A percentile compares a stretch with the other conserved stretches of the same genome.
Evolutionary conservation across 1,140 invertebrate species (phyloP).

Genomic region (Calliopsis andreniformis): DNA sequence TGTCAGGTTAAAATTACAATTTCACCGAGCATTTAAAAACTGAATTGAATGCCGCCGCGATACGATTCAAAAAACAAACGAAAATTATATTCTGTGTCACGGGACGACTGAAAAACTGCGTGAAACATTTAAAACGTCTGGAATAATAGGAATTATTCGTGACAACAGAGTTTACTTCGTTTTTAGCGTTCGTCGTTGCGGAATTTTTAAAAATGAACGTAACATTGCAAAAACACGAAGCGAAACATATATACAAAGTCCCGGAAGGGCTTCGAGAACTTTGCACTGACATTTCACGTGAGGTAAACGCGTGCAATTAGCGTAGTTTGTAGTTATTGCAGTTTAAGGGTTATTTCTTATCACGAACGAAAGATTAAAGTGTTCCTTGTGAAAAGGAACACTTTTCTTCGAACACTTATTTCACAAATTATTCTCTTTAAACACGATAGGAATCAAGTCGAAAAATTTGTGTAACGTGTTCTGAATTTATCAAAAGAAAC

Average conservation of each 20-base stretch:
- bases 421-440: too few species aligned
- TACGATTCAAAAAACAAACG: constrained; percentile 11
- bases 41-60: neutral
- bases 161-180: neutral
- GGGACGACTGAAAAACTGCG: neutral
- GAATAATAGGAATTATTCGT: neutral
- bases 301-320: constrained; percentile 75
- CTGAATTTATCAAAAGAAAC: too few species aligned
- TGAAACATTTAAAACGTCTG: neutral
- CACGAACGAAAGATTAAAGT: neutral
- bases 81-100: neutral
- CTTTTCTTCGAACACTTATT: too few species aligned
- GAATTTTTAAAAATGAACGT: constrained; percentile 67
- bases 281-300: constrained; percentile 86
- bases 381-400: too few species aligned
- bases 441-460: too few species aligned
- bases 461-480: too few species aligned
- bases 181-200: neutral
- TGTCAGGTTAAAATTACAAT: neutral
- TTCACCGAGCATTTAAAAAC: constrained; percentile 2
- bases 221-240: constrained; percentile 67
- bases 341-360: neutral
- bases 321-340: neutral
- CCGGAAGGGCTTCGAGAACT: constrained; percentile 87
- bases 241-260: constrained; percentile 70